These are phyloP conservation scores for Tachuris rubrigastra DNA, from an alignment of 2,113 vertebrate species.

Conservation along the genomic window DNA sequence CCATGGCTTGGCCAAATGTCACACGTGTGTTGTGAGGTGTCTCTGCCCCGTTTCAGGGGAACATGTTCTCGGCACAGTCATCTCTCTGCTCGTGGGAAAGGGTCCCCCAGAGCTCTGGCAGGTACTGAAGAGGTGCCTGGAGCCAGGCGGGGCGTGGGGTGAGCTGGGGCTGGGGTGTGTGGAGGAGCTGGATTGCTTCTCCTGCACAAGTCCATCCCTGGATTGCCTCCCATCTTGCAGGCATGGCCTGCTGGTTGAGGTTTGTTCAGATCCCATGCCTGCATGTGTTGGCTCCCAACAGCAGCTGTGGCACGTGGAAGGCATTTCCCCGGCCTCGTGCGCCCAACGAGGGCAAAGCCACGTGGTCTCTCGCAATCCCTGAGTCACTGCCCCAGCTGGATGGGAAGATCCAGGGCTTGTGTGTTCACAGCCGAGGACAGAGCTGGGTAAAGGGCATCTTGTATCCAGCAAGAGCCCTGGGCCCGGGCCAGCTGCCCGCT, in stretches of 20 bases:
- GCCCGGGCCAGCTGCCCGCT: background rate
- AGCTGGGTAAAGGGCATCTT: background rate
- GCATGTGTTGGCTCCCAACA: rapidly evolving
- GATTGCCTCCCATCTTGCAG: too few relatives aligned
- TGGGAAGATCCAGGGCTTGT: rapidly evolving
- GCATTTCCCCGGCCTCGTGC: rapidly evolving
- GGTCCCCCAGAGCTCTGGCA: background rate
- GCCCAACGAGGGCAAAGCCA: background rate
- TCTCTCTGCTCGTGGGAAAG: rapidly evolving
- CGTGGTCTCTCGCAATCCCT: background rate
- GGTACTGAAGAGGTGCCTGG: background rate
- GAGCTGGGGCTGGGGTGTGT: background rate
- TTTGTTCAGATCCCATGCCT: rapidly evolving
- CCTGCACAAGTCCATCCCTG: background rate
- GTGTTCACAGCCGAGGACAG: rapidly evolving
- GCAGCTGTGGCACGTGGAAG: background rate
- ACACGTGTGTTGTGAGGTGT: rapidly evolving
- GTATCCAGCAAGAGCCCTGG: background rate
- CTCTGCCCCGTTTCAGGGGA: background rate
- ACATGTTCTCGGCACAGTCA: rapidly evolving
- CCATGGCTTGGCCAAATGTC: rapidly evolving
- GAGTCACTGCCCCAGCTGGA: background rate
- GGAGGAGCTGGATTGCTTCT: background rate
- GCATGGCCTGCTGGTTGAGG: rapidly evolving
- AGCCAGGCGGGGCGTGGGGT: background rate